These are phyloP conservation scores for Anadara kagoshimensis DNA, from an alignment of 1,140 invertebrate genomes.

Conservation along the genomic window DNA sequence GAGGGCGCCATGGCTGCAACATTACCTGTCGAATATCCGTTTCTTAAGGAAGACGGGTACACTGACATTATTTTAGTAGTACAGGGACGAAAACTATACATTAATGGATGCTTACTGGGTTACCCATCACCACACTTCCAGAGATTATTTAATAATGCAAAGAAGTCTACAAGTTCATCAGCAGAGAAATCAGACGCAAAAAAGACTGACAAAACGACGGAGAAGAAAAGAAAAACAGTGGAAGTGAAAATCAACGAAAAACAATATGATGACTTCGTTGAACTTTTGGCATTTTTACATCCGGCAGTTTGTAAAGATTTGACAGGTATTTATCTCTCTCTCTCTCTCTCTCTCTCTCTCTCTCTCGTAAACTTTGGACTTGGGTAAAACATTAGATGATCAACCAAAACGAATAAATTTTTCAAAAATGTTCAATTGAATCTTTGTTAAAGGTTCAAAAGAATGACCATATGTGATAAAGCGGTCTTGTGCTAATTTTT, in stretches of 20 bases:
- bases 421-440: not conserved
- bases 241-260: slow-evolving; percentile 32
- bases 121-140: slow-evolving; percentile 36
- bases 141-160: slow-evolving; percentile 19
- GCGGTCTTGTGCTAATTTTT: too few species aligned
- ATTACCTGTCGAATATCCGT: not conserved
- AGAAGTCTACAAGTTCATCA: not conserved
- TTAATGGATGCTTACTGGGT: slow-evolving; percentile 31
- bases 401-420: too few species aligned
- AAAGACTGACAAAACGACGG: not conserved
- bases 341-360: too few species aligned
- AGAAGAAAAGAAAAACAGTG: slow-evolving; percentile 23
- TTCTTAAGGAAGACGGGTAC: slow-evolving; percentile 34
- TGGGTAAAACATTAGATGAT: too few species aligned
- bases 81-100: slow-evolving; percentile 29
- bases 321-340: slow-evolving; percentile 17
- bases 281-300: slow-evolving; percentile 30
- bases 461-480: too few species aligned
- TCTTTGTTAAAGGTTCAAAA: too few species aligned
- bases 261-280: slow-evolving; percentile 31
- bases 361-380: too few species aligned
- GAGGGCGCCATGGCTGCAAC: too few species aligned
- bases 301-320: slow-evolving; percentile 24
- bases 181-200: too few species aligned
- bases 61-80: slow-evolving; percentile 25